Evolutionary conservation across 2,113 vertebrate genomes (phyloP), one percentile per base, ranked within the genome.

Genomic region (Psilopsiagon aurifrons): DNA sequence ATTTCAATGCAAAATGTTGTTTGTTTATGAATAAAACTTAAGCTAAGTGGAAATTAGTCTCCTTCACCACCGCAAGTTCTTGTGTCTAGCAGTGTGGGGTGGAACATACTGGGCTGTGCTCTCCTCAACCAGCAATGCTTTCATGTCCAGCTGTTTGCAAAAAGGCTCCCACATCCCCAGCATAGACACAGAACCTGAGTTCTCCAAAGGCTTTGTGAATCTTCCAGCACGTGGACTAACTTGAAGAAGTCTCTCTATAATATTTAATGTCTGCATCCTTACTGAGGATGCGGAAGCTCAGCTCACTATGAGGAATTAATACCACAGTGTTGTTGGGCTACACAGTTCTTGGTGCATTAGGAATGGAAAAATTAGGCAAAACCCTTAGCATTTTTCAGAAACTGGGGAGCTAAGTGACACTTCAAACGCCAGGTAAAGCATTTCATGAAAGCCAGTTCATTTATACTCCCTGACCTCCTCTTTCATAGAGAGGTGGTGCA

Each of bases 101-200:
- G 49, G 54, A 86, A 75, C 9, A 10, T 5, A 1, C 9, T 35
- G 37, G 29, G 13, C n/a, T 63, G 20, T 22, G 29, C 7, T 60
- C 57, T 44, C 13, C 7, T 35, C 31, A 35, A 37, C 18, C 37
- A 62, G 33, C 71, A 70, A 35, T 1, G 2, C 14, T 47, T n/a
- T 11, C 17, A 10, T 8, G 27, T 11, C 28, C 47, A 69, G 20
- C 39, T 11, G 1, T 37, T 68, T 13, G 43, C 5, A 6, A 63
- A 66, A 16, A 29, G 17, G 14, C 6, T 55, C 10, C 49, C 5
- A 17, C 8, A 31, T 0, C 7, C 17, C 15, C 1, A 0, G 2
- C 6, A 19, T 11, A 67, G n/a, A n/a, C 27, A n/a, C 19, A 76
- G 27, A 31, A 19, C 12, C 14, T 11, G 8, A 1, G 5, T 17